Evolutionary conservation across 30 jellyfish, hydroid and myxozoan genomes (phyloP), one percentile per base, ranked within the genome.

Genomic region (Morbakka virulenta): DNA sequence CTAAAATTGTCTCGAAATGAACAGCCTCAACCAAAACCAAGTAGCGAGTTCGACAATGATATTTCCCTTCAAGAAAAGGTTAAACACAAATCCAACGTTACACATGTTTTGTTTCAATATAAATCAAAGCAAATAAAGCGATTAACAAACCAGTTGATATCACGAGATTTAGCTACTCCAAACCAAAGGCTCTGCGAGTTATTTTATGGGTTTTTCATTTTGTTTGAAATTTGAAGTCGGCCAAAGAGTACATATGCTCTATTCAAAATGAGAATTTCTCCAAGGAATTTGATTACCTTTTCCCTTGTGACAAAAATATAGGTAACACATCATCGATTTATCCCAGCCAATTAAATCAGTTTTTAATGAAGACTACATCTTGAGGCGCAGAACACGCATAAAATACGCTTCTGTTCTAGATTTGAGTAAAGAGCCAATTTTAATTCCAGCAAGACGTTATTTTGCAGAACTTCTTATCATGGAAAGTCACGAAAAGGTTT

Each of bases 21-120:
- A 3, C 52, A 73, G 84, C 84, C 84, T 23, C 27, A 12, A 20
- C 2, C 35, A 4, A n/a, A 21, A 31, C 23, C 62, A 72, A 73
- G 21, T 24, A n/a, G n/a, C n/a, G n/a, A n/a, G n/a, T n/a, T n/a
- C n/a, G n/a, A n/a, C n/a, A n/a, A n/a, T n/a, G n/a, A 20, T 53
- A 51, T 25, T 12, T 20, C 9, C 29, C 21, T 4, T 28, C 4
- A 26, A 3, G 69, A 76, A 57, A 35, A 30, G 34, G 21, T 61
- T 3, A 76, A 62, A 61, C 4, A 22, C n/a, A 69, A 65, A 28
- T 69, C 87, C 17, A 76, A 50, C 21, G 21, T 72, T 24, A 72
- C 84, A 2, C 84, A 50, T 50, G 84, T 32, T 0, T 24, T 72
- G 84, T 49, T 69, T 35, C 50, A n/a, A n/a, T n/a, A n/a, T n/a